phyloP scores from a whole-genome alignment of 2,113 vertebrate genomes.

The Cyprinodon variegatus region DNA sequence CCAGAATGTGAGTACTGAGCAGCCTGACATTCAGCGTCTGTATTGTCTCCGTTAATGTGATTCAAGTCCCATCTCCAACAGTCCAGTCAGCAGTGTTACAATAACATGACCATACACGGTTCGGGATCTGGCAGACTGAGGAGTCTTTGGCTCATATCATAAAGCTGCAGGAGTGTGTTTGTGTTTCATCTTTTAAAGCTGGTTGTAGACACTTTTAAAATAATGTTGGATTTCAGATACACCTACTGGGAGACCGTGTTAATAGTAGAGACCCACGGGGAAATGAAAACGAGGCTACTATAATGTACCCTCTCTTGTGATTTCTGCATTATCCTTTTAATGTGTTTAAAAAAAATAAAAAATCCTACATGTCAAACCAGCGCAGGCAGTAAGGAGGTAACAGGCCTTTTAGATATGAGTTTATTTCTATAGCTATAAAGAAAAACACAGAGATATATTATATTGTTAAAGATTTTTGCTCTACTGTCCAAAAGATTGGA shows the following conservation, averaged over 20 bases:
- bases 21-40: constrained; percentile 29
- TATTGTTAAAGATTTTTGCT: too few species aligned
- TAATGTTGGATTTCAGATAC: constrained; percentile 23
- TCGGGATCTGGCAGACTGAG: constrained; percentile 17
- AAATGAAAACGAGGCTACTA: background rate
- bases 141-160: constrained; percentile 38
- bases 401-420: background rate
- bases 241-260: constrained; percentile 3
- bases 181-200: constrained; percentile 8
- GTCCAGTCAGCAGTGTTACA: constrained; percentile 37
- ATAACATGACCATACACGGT: constrained; percentile 72
- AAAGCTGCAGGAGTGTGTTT: constrained; percentile 31
- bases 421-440: background rate
- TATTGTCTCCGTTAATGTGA: constrained; percentile 43
- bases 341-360: too few species aligned
- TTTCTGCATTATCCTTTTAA: too few species aligned
- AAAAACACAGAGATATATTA: background rate
- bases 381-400: too few species aligned
- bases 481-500: too few species aligned
- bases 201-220: constrained; percentile 21
- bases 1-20: constrained; percentile 12
- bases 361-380: too few species aligned
- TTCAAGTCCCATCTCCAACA: constrained; percentile 43
- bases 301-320: background rate
- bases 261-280: constrained; percentile 2